Evolutionary conservation across 2,888 invertebrate genomes (phyloP).

Genomic region (Scaeva pyrastri): DNA sequence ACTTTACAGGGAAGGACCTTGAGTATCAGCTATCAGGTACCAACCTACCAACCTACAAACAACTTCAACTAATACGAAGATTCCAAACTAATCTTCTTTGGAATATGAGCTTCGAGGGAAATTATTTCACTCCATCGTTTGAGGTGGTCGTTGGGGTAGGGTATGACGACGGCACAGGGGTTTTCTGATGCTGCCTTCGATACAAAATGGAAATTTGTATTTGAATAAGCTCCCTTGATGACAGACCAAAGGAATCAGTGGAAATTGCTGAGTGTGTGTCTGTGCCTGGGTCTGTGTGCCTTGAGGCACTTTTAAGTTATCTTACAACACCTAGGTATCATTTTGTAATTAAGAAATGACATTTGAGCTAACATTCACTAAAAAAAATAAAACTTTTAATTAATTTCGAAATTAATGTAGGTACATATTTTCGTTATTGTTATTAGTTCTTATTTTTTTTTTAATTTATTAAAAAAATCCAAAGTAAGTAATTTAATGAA

Average conservation of each 20-base stretch:
- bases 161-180: too few species aligned
- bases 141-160: not conserved
- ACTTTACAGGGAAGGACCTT: not conserved
- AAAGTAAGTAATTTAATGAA: too few species aligned
- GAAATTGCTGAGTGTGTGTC: not conserved
- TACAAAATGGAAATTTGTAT: not conserved
- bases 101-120: constrained; percentile 1
- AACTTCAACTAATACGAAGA: not conserved
- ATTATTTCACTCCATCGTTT: constrained; percentile 8
- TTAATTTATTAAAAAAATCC: too few species aligned
- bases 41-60: too few species aligned
- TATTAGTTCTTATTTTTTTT: too few species aligned
- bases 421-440: too few species aligned
- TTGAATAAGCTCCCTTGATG: not conserved
- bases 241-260: not conserved
- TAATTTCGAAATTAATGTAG: too few species aligned
- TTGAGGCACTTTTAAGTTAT: not conserved
- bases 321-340: not conserved
- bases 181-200: not conserved
- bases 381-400: not conserved
- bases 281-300: not conserved
- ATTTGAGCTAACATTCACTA: not conserved
- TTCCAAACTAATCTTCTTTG: constrained; percentile 7
- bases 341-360: not conserved
- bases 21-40: not conserved